These are phyloP conservation scores for Byasa hedistus DNA, from an alignment of 2,888 invertebrate genomes.

Conservation along the genomic window DNA sequence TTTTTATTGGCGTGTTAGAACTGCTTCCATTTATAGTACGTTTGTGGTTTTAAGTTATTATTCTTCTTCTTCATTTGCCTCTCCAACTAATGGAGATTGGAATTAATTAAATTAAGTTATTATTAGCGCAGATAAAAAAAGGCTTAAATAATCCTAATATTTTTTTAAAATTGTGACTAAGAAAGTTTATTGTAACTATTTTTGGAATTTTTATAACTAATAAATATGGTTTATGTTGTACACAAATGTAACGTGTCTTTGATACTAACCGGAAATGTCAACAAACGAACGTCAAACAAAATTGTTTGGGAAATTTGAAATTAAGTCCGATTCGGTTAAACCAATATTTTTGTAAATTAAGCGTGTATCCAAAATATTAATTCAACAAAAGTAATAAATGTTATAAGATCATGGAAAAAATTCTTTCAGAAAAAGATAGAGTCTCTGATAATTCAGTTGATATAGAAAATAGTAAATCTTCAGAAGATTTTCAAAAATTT, in stretches of 20 bases:
- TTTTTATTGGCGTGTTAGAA: too few species aligned
- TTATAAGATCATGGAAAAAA: constrained; percentile 48
- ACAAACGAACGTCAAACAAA: constrained; percentile 46
- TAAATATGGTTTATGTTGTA: not conserved
- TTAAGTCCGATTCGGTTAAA: constrained; percentile 44
- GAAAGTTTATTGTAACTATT: not conserved
- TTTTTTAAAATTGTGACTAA: not conserved
- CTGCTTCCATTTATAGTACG: too few species aligned
- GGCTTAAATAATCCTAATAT: too few species aligned
- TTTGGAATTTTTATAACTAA: not conserved
- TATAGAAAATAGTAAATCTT: constrained; percentile 44
- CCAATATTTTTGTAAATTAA: constrained; percentile 33
- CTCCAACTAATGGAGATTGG: too few species aligned
- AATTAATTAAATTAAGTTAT: too few species aligned
- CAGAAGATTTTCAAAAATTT: constrained; percentile 79
- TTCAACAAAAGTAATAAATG: constrained; percentile 12
- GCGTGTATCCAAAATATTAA: constrained; percentile 30
- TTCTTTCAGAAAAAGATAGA: constrained; percentile 30
- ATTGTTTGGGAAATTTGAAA: constrained; percentile 68
- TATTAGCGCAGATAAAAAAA: too few species aligned
- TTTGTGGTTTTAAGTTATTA: not conserved
- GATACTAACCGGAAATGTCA: constrained; percentile 53
- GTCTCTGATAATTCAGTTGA: constrained; percentile 35
- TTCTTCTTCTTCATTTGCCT: too few species aligned
- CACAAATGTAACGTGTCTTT: not conserved